Percentiles rank a stretch among this genome's conserved stretches.
These are phyloP conservation scores for Pteruthius melanotis DNA, from an alignment of 2,113 vertebrate species.

Conservation along the genomic window DNA sequence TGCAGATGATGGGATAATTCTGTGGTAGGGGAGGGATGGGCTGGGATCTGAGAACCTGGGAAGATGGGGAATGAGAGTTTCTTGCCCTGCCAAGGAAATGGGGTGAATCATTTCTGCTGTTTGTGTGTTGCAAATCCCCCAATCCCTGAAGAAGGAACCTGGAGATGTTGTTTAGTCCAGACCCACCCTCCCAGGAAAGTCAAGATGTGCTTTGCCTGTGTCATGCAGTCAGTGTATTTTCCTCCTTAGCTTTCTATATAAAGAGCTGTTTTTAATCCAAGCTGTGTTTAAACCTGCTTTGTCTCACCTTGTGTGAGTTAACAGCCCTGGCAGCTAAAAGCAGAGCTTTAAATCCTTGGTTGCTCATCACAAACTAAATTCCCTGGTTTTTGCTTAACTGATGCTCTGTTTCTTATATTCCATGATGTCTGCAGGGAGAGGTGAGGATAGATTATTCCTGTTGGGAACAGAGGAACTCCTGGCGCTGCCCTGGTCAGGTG, in stretches of 20 bases:
- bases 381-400: neutral
- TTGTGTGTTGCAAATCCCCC: neutral
- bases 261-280: slow-evolving; percentile 14
- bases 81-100: neutral
- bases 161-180: neutral
- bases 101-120: neutral
- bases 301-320: rapidly evolving
- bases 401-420: neutral
- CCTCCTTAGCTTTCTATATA: slow-evolving; percentile 23
- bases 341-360: neutral
- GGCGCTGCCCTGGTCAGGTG: neutral
- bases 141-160: neutral
- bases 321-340: neutral
- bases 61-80: rapidly evolving
- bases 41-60: neutral
- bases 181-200: neutral
- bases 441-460: neutral
- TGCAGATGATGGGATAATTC: rapidly evolving
- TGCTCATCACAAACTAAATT: neutral
- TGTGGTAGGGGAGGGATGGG: neutral
- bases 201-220: neutral
- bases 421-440: neutral
- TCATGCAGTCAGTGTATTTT: slow-evolving; percentile 14
- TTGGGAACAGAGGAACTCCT: neutral
- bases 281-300: neutral